A percentile compares a stretch with the other conserved stretches of the same genome.
phyloP scores from a whole-genome alignment of 2,888 invertebrate genomes.

The Tinea pellionella region DNA sequence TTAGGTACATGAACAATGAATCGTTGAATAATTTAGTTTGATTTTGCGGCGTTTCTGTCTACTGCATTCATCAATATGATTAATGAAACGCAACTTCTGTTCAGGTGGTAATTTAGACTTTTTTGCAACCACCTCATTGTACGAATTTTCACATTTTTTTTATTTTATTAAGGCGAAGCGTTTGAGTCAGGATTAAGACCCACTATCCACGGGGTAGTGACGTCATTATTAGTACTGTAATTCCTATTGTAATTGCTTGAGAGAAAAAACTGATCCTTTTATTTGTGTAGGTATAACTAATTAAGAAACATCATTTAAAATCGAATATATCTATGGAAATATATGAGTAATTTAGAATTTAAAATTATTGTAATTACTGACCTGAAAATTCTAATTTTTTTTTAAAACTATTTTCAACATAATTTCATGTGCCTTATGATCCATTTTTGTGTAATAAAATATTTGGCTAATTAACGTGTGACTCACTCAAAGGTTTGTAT shows the following conservation, averaged over 20 bases:
- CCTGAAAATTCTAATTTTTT: too few relatives aligned
- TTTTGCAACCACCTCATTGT: constrained; percentile 30
- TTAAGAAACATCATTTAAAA: too few relatives aligned
- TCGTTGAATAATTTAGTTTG: not conserved
- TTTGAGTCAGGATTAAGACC: too few relatives aligned
- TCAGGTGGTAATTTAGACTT: constrained; percentile 30
- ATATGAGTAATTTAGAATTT: too few relatives aligned
- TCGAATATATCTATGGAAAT: too few relatives aligned
- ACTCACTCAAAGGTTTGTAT: not conserved
- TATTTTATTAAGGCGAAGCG: too few relatives aligned
- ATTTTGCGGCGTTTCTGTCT: not conserved
- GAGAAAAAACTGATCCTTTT: too few relatives aligned
- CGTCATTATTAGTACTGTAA: constrained; percentile 21
- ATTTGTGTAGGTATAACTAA: too few relatives aligned
- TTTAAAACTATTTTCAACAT: constrained; percentile 24
- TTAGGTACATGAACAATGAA: not conserved
- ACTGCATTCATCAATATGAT: constrained; percentile 54
- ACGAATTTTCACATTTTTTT: constrained; percentile 23
- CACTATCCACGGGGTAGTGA: constrained; percentile 17
- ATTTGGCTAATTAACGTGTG: constrained; percentile 8
- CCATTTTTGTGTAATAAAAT: too few relatives aligned
- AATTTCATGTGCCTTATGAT: constrained; percentile 12
- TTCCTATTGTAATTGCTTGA: too few relatives aligned
- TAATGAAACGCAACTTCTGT: constrained; percentile 37
- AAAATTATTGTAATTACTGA: too few relatives aligned